A percentile compares a stretch with the other conserved stretches of the same genome.
phyloP scores from a whole-genome alignment of 2,113 vertebrate genomes.

The Epinephelus cyanopodus region DNA sequence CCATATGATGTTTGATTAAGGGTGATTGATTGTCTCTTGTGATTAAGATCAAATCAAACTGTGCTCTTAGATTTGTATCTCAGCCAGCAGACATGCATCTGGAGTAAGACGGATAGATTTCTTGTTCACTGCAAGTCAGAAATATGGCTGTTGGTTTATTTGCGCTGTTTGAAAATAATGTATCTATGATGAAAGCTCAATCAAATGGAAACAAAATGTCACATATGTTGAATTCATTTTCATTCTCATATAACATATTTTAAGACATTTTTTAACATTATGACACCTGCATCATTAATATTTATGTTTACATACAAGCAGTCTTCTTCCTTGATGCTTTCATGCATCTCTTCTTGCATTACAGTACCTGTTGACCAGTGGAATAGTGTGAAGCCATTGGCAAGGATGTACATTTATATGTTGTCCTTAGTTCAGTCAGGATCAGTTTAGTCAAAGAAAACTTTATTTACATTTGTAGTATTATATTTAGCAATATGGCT shows the following conservation, averaged over 20 bases:
- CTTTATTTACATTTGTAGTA: too few relatives aligned
- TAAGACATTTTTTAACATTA: background rate
- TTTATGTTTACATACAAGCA: background rate
- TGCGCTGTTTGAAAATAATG: background rate
- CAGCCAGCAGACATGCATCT: background rate
- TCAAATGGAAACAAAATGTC: background rate
- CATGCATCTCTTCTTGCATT: background rate
- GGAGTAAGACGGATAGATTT: background rate
- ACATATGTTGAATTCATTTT: background rate
- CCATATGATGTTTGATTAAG: background rate
- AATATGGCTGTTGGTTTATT: background rate
- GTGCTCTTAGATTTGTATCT: background rate
- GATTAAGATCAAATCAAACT: background rate
- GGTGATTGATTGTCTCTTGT: constrained; percentile 19
- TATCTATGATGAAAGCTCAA: background rate
- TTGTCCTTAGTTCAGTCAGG: too few relatives aligned
- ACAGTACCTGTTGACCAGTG: background rate
- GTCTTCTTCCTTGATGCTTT: background rate
- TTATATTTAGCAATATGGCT: too few relatives aligned
- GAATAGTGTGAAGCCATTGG: background rate
- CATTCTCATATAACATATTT: background rate
- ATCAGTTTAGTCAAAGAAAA: too few relatives aligned
- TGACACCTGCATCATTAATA: background rate
- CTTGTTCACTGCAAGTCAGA: background rate
- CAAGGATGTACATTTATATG: too few relatives aligned